A percentile compares a stretch with the other conserved stretches of the same genome.
These are phyloP conservation scores for Sturmia bella DNA, from an alignment of 2,888 invertebrate species.

Conservation along the genomic window DNA sequence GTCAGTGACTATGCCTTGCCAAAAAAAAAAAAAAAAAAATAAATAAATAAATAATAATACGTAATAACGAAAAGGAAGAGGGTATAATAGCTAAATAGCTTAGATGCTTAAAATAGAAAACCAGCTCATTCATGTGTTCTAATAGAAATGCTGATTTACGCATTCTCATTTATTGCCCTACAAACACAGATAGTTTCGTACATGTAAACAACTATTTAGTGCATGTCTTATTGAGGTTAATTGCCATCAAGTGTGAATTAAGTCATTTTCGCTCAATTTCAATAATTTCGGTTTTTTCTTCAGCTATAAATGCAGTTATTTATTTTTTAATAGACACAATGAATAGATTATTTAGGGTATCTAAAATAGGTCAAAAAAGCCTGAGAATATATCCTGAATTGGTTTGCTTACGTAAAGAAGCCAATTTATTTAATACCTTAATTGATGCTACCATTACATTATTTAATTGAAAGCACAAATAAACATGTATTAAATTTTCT, in stretches of 20 bases:
- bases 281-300: neutral
- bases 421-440: too few relatives aligned
- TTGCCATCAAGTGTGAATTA: constrained; percentile 34
- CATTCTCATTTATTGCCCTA: neutral
- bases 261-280: constrained; percentile 13
- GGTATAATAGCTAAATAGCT: constrained; percentile 18
- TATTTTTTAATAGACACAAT: too few relatives aligned
- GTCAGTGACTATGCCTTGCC: constrained; percentile 48
- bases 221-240: neutral
- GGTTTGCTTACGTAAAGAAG: too few relatives aligned
- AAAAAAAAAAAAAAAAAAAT: constrained; percentile 35
- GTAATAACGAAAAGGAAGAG: constrained; percentile 2
- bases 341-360: too few relatives aligned
- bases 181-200: neutral
- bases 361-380: too few relatives aligned
- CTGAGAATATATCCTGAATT: too few relatives aligned
- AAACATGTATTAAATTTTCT: too few relatives aligned
- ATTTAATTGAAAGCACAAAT: too few relatives aligned
- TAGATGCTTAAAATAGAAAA: constrained; percentile 44
- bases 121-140: constrained; percentile 7
- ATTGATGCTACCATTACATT: too few relatives aligned
- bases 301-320: too few relatives aligned
- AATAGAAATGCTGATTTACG: neutral
- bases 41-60: too few relatives aligned
- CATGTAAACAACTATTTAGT: neutral